Conservation (phyloP, 1,140 invertebrate species). For the Sminthurides bifidus region DNA sequence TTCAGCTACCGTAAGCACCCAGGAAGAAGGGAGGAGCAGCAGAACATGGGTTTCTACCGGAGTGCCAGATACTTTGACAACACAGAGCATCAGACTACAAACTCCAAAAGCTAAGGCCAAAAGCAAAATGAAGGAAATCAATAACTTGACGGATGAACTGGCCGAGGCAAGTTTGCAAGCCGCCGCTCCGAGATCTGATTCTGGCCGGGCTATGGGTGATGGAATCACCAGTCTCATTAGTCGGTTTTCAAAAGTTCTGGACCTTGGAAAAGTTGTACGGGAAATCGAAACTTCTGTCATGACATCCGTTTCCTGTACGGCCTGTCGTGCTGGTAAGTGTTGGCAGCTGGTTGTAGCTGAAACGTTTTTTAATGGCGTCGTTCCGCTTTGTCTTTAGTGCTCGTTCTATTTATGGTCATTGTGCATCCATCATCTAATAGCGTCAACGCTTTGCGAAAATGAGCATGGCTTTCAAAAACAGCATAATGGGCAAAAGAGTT, state of each 20-base stretch:
- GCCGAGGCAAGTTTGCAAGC: slow-evolving; percentile 12
- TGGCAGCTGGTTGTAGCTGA: no score
- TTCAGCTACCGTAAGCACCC: neutral
- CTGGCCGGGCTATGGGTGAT: slow-evolving; percentile 11
- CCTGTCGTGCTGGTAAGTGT: slow-evolving; percentile 65
- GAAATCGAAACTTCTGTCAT: slow-evolving; percentile 43
- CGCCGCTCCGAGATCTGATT: neutral
- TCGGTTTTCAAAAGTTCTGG: slow-evolving; percentile 27
- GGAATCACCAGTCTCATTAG: slow-evolving; percentile 20
- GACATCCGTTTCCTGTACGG: slow-evolving; percentile 80
- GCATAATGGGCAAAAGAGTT: no score
- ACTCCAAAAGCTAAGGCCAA: neutral
- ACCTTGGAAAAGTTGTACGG: slow-evolving; percentile 27
- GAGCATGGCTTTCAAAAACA: no score
- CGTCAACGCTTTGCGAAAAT: no score
- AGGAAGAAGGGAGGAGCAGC: neutral
- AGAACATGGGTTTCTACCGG: neutral
- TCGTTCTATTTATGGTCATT: no score
- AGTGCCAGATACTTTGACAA: neutral
- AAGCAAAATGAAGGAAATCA: neutral
- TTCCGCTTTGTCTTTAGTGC: no score
- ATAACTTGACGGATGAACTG: slow-evolving; percentile 7
- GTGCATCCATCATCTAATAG: no score
- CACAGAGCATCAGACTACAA: no score
- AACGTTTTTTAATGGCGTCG: no score